These are phyloP conservation scores for Dryobates pubescens DNA, from an alignment of 2,797 vertebrate species.

Conservation along the genomic window DNA sequence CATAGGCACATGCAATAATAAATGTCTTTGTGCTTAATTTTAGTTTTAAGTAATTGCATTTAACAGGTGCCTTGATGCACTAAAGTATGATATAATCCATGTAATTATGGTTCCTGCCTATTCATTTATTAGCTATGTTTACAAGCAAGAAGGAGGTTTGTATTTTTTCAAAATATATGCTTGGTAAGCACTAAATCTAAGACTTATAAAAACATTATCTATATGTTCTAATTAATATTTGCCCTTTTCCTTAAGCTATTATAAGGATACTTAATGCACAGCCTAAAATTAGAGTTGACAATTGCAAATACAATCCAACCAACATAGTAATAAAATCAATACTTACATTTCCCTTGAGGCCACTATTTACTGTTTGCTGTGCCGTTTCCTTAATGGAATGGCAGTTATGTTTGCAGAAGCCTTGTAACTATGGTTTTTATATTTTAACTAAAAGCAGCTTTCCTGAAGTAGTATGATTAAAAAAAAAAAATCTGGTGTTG, in stretches of 20 bases:
- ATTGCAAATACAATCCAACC: slow-evolving; percentile 85
- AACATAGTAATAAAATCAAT: slow-evolving; percentile 88
- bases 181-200: slow-evolving; percentile 58
- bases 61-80: background rate
- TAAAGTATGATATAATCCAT: slow-evolving; percentile 46
- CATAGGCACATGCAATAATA: background rate
- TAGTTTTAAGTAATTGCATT: slow-evolving; percentile 31
- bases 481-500: slow-evolving; percentile 64
- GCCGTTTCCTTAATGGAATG: slow-evolving; percentile 87
- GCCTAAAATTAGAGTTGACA: slow-evolving; percentile 86
- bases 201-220: slow-evolving; percentile 72
- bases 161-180: slow-evolving; percentile 53
- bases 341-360: slow-evolving; percentile 85
- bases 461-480: slow-evolving; percentile 77
- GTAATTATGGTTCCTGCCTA: slow-evolving; percentile 32
- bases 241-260: slow-evolving; percentile 77
- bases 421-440: slow-evolving; percentile 83
- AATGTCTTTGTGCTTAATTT: slow-evolving; percentile 2
- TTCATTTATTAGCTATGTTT: slow-evolving; percentile 34
- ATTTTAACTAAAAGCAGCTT: slow-evolving; percentile 87
- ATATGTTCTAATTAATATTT: slow-evolving; percentile 82
- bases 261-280: slow-evolving; percentile 82
- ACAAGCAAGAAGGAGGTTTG: slow-evolving; percentile 30
- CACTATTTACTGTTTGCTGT: slow-evolving; percentile 85
- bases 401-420: slow-evolving; percentile 85